Conservation (phyloP, 2,113 vertebrate genomes). For the Scatophagus argus region DNA sequence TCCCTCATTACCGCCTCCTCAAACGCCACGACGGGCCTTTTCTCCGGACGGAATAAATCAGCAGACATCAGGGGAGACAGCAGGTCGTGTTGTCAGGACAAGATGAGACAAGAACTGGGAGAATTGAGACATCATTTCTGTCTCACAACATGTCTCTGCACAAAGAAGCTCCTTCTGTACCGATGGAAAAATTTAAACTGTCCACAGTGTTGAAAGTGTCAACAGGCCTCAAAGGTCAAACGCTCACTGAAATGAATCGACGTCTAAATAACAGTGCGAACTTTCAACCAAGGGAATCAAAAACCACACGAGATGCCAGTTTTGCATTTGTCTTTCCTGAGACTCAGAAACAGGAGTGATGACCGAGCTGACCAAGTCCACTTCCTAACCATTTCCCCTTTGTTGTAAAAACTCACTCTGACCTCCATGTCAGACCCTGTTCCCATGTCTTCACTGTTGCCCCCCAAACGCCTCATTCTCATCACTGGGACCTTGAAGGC, state of each 20-base stretch:
- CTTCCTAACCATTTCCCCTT: conserved; percentile 12
- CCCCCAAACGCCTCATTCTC: not conserved
- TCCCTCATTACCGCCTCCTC: conserved; percentile 41
- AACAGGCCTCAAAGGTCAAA: not conserved
- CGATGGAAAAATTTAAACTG: not conserved
- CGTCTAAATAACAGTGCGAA: not conserved
- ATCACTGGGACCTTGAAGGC: not conserved
- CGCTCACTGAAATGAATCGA: not conserved
- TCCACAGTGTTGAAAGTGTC: not conserved
- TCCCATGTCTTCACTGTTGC: not conserved
- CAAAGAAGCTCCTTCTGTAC: not conserved
- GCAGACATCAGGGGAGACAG: conserved; percentile 11
- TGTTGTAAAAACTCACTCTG: not conserved
- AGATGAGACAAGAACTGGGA: conserved; percentile 50
- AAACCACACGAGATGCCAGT: conserved; percentile 17
- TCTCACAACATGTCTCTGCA: not conserved
- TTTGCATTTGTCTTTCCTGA: conserved; percentile 27
- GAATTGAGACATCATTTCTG: not conserved
- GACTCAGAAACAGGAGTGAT: conserved; percentile 30
- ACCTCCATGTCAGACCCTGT: not conserved
- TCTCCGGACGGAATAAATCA: conserved; percentile 1
- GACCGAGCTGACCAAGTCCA: not conserved
- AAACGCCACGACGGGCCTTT: conserved; percentile 5
- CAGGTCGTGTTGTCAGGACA: conserved; percentile 7
- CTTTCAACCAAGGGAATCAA: not conserved